phyloP scores from a whole-genome alignment of 1,140 invertebrate species.

The Formica exsecta region DNA sequence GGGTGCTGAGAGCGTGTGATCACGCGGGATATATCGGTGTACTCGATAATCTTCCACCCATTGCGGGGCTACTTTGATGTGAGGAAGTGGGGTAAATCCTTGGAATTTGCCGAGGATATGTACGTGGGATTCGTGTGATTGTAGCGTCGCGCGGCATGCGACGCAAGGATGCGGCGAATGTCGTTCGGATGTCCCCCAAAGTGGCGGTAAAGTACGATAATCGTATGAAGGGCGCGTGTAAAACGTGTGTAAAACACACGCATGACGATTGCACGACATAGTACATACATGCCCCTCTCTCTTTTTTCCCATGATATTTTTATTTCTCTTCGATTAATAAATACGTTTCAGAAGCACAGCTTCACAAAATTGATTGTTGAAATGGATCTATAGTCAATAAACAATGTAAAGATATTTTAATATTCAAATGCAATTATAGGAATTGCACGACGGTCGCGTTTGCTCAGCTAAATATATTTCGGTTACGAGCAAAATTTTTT shows the following conservation, averaged over 20 bases:
- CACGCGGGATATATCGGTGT: background rate
- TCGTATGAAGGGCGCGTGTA: background rate
- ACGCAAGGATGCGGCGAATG: slow-evolving; percentile 1
- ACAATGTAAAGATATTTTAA: too few species aligned
- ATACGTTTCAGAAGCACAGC: background rate
- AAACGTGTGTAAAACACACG: too few species aligned
- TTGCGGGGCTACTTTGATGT: background rate
- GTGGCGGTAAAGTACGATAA: slow-evolving; percentile 28
- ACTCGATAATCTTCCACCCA: background rate
- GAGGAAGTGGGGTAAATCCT: background rate
- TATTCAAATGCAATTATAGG: too few species aligned
- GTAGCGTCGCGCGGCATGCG: background rate
- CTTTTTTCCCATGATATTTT: background rate
- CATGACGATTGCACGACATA: background rate
- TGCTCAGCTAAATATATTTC: too few species aligned
- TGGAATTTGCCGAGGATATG: background rate
- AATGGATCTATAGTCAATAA: too few species aligned
- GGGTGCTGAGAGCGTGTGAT: slow-evolving; percentile 27
- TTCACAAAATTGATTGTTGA: too few species aligned
- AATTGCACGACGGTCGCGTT: background rate
- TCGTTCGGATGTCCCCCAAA: slow-evolving; percentile 18
- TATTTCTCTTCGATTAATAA: background rate
- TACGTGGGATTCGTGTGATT: background rate
- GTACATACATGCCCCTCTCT: background rate
- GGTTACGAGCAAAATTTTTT: background rate